Evolutionary conservation across 2,888 invertebrate genomes (phyloP).

Genomic region (Megamerina dolium): DNA sequence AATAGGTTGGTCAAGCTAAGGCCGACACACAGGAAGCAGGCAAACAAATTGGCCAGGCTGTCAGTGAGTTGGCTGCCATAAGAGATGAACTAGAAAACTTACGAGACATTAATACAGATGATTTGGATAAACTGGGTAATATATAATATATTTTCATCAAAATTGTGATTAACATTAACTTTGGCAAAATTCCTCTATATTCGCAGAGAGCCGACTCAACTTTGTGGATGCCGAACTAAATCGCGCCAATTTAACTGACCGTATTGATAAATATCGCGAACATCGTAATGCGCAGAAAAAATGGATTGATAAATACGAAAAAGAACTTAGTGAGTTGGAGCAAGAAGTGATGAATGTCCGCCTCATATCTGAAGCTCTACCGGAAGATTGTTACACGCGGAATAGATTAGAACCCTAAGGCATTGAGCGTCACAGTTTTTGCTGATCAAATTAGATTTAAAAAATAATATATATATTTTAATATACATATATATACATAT

Average conservation of each 20-base stretch:
- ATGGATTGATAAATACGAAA: conserved; percentile 73
- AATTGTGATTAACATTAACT: too few species aligned
- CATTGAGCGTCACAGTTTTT: too few species aligned
- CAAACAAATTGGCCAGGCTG: conserved; percentile 73
- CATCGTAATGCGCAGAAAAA: conserved; percentile 65
- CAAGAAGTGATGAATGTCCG: conserved; percentile 78
- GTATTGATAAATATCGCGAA: conserved; percentile 66
- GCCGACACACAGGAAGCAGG: conserved; percentile 75
- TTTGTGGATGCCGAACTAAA: conserved; percentile 66
- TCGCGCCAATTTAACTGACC: conserved; percentile 68
- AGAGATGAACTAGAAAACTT: conserved; percentile 69
- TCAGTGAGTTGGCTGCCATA: conserved; percentile 71
- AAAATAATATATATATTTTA: neutral
- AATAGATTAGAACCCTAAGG: conserved; percentile 61
- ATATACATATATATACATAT: neutral
- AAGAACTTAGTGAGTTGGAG: conserved; percentile 63
- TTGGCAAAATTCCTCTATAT: too few species aligned
- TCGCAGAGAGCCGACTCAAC: conserved; percentile 61
- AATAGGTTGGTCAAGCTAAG: conserved; percentile 80
- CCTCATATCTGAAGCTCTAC: conserved; percentile 72
- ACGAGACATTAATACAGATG: conserved; percentile 64
- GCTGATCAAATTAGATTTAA: too few species aligned
- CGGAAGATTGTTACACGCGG: conserved; percentile 76
- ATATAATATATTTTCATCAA: neutral
- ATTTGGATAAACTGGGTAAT: conserved; percentile 58